Evolutionary conservation across 2,797 vertebrate species (phyloP).

Genomic region (Ctenochaetus hawaiiensis): DNA sequence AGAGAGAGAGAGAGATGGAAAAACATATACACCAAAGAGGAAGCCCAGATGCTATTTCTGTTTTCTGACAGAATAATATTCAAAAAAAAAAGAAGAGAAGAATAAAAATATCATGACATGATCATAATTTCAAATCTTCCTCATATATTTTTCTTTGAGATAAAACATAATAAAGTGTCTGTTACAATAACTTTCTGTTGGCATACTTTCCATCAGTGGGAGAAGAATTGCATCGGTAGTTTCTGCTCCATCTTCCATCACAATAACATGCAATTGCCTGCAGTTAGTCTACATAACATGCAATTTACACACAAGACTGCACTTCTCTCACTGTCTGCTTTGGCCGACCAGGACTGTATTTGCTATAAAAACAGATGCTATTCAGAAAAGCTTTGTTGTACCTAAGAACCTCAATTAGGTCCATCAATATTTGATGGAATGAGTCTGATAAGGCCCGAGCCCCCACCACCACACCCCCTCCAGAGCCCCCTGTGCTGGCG

Average conservation of each 20-base stretch:
- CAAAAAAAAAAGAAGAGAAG: slow-evolving; percentile 36
- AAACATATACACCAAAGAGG: slow-evolving; percentile 58
- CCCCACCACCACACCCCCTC: slow-evolving; percentile 10
- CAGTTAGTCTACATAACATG: slow-evolving; percentile 79
- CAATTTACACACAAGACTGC: slow-evolving; percentile 80
- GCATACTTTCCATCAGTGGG: slow-evolving; percentile 60
- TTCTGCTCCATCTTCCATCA: slow-evolving; percentile 71
- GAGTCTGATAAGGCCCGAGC: slow-evolving; percentile 73
- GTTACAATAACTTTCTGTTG: slow-evolving; percentile 55
- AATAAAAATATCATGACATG: slow-evolving; percentile 57
- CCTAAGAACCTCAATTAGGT: slow-evolving; percentile 87
- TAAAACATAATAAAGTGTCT: slow-evolving; percentile 37
- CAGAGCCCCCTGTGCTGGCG: slow-evolving; percentile 69
- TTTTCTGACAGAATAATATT: slow-evolving; percentile 56
- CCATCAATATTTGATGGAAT: slow-evolving; percentile 87
- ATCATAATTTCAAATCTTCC: slow-evolving; percentile 66
- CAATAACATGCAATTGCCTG: slow-evolving; percentile 79
- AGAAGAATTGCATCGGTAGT: slow-evolving; percentile 60
- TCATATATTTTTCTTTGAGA: slow-evolving; percentile 43
- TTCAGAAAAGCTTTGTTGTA: slow-evolving; percentile 80
- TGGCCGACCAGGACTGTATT: slow-evolving; percentile 58
- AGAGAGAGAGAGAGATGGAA: slow-evolving; percentile 14
- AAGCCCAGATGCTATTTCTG: slow-evolving; percentile 63
- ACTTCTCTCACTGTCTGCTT: slow-evolving; percentile 60
- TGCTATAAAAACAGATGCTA: slow-evolving; percentile 72